phyloP scores from a whole-genome alignment of 2,888 invertebrate genomes.

The Cerastis leucographa region DNA sequence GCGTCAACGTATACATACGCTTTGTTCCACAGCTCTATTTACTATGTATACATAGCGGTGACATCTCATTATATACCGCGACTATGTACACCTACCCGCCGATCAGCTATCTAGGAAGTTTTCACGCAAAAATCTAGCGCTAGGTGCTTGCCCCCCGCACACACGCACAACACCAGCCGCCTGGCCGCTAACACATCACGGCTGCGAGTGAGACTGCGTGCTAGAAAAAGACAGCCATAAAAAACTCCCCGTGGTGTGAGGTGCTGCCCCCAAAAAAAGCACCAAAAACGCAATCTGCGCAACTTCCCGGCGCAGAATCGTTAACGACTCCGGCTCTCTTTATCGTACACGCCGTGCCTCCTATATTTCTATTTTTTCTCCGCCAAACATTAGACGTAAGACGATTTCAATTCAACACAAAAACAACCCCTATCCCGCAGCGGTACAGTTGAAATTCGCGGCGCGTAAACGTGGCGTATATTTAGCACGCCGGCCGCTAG shows the following conservation, averaged over 20 bases:
- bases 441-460: conserved; percentile 64
- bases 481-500: conserved; percentile 77
- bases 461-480: conserved; percentile 75
- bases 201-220: conserved; percentile 84
- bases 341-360: conserved; percentile 90
- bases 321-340: conserved; percentile 91
- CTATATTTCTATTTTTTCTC: conserved; percentile 91
- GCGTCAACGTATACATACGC: conserved; percentile 83
- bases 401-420: conserved; percentile 72
- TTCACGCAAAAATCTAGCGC: conserved; percentile 89
- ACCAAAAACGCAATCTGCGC: conserved; percentile 91
- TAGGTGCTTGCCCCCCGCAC: conserved; percentile 86
- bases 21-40: conserved; percentile 87
- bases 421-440: conserved; percentile 59
- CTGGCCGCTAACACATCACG: conserved; percentile 67
- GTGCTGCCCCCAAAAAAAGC: conserved; percentile 91
- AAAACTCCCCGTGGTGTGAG: conserved; percentile 89
- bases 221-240: conserved; percentile 89
- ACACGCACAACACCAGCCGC: conserved; percentile 64
- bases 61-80: conserved; percentile 88
- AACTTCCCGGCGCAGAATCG: conserved; percentile 91
- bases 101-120: conserved; percentile 88
- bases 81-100: conserved; percentile 78
- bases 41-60: conserved; percentile 84
- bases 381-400: conserved; percentile 87